These are phyloP conservation scores for Anoplopoma fimbria DNA, from an alignment of 2,113 vertebrate genomes.

Conservation along the genomic window DNA sequence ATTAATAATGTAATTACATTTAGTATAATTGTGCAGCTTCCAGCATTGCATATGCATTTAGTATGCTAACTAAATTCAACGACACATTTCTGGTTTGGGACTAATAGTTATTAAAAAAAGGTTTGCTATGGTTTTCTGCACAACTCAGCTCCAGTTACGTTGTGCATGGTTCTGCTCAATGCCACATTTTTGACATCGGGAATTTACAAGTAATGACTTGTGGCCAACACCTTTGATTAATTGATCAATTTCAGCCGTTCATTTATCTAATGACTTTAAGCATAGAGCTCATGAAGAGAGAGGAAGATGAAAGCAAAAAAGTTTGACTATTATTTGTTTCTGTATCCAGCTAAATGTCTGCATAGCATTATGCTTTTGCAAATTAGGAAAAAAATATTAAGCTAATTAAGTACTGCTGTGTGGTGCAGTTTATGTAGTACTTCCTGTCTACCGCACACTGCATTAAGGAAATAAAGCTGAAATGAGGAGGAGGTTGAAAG, in stretches of 20 bases:
- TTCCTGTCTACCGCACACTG: neutral
- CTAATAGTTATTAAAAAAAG: slow-evolving; percentile 25
- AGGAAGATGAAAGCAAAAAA: slow-evolving; percentile 5
- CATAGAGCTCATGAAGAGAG: slow-evolving; percentile 12
- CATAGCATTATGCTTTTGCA: neutral
- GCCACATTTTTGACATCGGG: slow-evolving; percentile 29
- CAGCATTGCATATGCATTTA: slow-evolving; percentile 31
- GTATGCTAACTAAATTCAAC: slow-evolving; percentile 20
- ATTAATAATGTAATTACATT: slow-evolving; percentile 44
- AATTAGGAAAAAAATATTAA: neutral
- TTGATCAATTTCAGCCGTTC: slow-evolving; percentile 29
- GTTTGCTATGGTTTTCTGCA: slow-evolving; percentile 32
- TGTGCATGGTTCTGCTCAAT: slow-evolving; percentile 14
- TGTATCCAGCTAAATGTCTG: slow-evolving; percentile 6
- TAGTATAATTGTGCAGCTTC: slow-evolving; percentile 31
- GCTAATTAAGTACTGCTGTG: neutral
- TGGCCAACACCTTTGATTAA: slow-evolving; percentile 36
- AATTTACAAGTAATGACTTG: slow-evolving; percentile 10
- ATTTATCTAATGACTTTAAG: slow-evolving; percentile 50
- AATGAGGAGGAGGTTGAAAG: neutral
- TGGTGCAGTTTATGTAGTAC: neutral
- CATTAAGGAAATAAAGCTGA: neutral
- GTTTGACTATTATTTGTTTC: slow-evolving; percentile 10
- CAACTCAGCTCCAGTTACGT: slow-evolving; percentile 19
- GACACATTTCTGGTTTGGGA: slow-evolving; percentile 29